Conservation (phyloP, 2,888 invertebrate species). For the Tipula helvola region DNA sequence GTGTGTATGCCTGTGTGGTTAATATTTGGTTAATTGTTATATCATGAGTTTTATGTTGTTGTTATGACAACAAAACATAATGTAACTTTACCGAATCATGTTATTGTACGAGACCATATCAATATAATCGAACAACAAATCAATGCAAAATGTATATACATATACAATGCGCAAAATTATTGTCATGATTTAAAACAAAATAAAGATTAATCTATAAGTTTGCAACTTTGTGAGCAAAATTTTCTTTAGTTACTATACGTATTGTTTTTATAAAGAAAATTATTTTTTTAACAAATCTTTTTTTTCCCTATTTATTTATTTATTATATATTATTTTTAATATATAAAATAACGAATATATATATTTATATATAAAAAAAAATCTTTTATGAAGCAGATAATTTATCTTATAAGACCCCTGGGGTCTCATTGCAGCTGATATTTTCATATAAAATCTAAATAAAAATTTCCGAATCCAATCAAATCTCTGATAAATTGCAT, state of each 20-base stretch:
- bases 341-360: neutral
- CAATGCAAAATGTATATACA: neutral
- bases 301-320: neutral
- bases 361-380: neutral
- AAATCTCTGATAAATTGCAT: neutral
- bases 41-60: neutral
- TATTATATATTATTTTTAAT: neutral
- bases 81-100: neutral
- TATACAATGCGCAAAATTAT: neutral
- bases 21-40: neutral
- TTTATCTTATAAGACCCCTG: constrained; percentile 4
- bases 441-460: neutral
- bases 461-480: neutral
- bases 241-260: neutral
- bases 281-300: neutral
- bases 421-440: constrained; percentile 9
- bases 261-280: neutral
- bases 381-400: neutral
- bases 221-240: neutral
- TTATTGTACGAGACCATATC: neutral
- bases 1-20: too few species aligned
- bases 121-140: neutral
- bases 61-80: neutral
- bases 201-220: neutral
- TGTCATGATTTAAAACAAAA: neutral